phyloP scores from a whole-genome alignment of 2,888 invertebrate species.

The Cephus runcator region DNA sequence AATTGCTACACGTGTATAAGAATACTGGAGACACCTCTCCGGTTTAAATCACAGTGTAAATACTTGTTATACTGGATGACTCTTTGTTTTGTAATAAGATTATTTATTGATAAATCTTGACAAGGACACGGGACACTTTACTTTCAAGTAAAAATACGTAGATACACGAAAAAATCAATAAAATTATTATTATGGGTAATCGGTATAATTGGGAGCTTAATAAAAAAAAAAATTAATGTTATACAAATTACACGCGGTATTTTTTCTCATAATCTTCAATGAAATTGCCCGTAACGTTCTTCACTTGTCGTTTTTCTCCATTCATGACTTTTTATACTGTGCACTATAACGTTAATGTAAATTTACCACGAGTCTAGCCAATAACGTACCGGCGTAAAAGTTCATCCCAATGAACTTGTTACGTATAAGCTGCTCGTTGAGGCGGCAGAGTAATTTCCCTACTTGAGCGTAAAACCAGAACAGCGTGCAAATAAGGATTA shows the following conservation, averaged over 20 bases:
- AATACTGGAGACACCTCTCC: not conserved
- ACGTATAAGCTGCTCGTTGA: not conserved
- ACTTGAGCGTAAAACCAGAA: not conserved
- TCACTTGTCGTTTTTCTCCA: not conserved
- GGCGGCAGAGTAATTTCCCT: not conserved
- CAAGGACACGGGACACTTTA: not conserved
- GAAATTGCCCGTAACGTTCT: not conserved
- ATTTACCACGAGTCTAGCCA: not conserved
- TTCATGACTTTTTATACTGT: not conserved
- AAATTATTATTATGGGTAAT: not conserved
- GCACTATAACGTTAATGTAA: not conserved
- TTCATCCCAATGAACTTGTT: not conserved
- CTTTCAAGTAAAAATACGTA: not conserved
- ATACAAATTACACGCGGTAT: not conserved
- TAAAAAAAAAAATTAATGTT: not conserved
- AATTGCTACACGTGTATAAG: not conserved
- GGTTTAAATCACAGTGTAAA: not conserved
- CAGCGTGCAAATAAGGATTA: slow-evolving; percentile 7
- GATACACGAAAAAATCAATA: not conserved
- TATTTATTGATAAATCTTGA: not conserved
- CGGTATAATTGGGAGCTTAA: not conserved
- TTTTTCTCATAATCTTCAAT: not conserved
- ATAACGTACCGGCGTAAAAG: not conserved
- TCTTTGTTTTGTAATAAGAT: not conserved
- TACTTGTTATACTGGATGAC: not conserved